Percentiles rank a stretch among this genome's conserved stretches.
These are phyloP conservation scores for Neuroterus valhalla DNA, from an alignment of 1,140 invertebrate species.

Conservation along the genomic window DNA sequence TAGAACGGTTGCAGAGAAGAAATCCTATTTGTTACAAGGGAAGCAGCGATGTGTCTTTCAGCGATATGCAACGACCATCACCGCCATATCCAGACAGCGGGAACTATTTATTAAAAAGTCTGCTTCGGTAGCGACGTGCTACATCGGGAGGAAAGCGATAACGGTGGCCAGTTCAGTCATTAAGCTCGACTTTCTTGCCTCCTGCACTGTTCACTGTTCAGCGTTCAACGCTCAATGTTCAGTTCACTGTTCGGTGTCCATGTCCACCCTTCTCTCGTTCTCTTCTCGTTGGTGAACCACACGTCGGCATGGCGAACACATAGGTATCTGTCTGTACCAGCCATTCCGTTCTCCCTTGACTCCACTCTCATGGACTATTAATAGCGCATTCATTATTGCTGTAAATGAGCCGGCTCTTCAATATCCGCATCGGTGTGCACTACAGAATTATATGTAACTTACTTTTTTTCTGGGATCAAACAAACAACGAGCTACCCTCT, in stretches of 20 bases:
- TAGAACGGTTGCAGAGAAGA: not conserved
- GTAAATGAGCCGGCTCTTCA: conserved; percentile 73
- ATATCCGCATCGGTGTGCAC: conserved; percentile 68
- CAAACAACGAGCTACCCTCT: conserved; percentile 41
- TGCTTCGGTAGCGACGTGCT: conserved; percentile 63
- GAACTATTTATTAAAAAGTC: conserved; percentile 69
- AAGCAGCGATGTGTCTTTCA: conserved; percentile 24
- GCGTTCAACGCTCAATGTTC: conserved; percentile 16
- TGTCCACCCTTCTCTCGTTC: conserved; percentile 23
- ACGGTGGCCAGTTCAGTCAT: conserved; percentile 65
- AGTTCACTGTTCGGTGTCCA: conserved; percentile 21
- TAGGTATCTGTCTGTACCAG: conserved; percentile 49
- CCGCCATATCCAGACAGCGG: conserved; percentile 46
- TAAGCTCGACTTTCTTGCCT: conserved; percentile 56
- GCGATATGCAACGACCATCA: conserved; percentile 52
- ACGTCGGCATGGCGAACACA: conserved; percentile 38
- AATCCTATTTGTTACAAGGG: conserved; percentile 15
- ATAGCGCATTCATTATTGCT: conserved; percentile 72
- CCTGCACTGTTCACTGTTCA: conserved; percentile 39
- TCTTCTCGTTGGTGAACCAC: conserved; percentile 38
- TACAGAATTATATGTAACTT: conserved; percentile 26
- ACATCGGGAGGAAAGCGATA: conserved; percentile 75
- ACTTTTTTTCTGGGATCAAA: conserved; percentile 48
- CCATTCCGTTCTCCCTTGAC: conserved; percentile 47
- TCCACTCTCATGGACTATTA: conserved; percentile 63